A percentile compares a stretch with the other conserved stretches of the same genome.
Evolutionary conservation across 2,888 invertebrate genomes (phyloP).

Genomic region (Eumacrocentrus americanus): DNA sequence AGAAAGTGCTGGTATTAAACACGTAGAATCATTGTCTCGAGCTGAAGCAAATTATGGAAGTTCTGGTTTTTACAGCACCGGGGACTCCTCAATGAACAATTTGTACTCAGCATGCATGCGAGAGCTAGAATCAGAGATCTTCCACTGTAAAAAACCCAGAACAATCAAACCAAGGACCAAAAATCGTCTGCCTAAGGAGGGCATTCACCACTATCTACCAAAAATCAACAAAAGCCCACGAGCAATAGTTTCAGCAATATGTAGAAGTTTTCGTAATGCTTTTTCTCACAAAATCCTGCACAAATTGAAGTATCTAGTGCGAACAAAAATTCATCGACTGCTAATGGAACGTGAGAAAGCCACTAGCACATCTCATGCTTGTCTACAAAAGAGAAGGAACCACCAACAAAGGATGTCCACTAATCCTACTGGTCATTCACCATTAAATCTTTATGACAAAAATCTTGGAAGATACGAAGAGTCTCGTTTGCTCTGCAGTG

Average conservation of each 20-base stretch:
- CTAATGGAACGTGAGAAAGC: constrained; percentile 38
- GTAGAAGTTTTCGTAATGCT: constrained; percentile 3
- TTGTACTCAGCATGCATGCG: background rate
- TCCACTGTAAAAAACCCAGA: background rate
- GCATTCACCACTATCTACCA: background rate
- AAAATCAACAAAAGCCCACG: background rate
- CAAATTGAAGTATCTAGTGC: constrained; percentile 42
- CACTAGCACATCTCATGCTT: constrained; percentile 38
- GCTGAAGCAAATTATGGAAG: background rate
- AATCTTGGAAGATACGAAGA: too few relatives aligned
- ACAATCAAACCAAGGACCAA: background rate
- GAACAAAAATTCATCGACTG: constrained; percentile 39
- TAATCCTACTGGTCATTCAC: too few relatives aligned
- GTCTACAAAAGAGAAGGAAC: too few relatives aligned
- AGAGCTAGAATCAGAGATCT: background rate
- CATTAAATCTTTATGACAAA: too few relatives aligned
- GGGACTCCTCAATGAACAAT: constrained; percentile 8
- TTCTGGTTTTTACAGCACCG: background rate
- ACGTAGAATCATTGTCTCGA: background rate
- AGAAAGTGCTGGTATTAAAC: background rate
- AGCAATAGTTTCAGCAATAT: constrained; percentile 7
- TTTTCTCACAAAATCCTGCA: constrained; percentile 38
- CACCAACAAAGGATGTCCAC: too few relatives aligned
- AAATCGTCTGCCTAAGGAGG: background rate
- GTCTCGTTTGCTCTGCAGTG: background rate